A percentile compares a stretch with the other conserved stretches of the same genome.
These are phyloP conservation scores for Hoplodrina blanda DNA, from an alignment of 2,888 invertebrate species.

Conservation along the genomic window DNA sequence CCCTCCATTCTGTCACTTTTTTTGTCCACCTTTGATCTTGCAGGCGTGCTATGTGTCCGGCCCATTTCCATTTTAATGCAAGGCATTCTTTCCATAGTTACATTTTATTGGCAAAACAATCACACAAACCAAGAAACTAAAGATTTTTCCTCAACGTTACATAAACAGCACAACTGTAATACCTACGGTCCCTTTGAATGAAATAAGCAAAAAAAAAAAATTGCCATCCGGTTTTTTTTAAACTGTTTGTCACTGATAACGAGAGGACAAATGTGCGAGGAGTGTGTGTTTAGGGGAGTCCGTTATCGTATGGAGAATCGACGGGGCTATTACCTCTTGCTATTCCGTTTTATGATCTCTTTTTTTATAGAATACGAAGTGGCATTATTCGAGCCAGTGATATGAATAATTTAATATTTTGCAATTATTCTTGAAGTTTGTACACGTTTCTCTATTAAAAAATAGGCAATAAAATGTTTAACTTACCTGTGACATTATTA, in stretches of 20 bases:
- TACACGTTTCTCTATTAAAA: too few relatives aligned
- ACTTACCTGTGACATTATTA: too few relatives aligned
- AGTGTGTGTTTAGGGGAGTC: conserved; percentile 72
- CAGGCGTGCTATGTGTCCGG: too few relatives aligned
- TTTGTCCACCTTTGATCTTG: too few relatives aligned
- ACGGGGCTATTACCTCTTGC: conserved; percentile 67
- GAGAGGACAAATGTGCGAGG: conserved; percentile 74
- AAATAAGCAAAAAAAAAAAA: conserved; percentile 52
- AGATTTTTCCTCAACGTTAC: not conserved
- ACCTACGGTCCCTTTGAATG: conserved; percentile 2
- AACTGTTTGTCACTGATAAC: conserved; percentile 81
- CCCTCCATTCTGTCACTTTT: too few relatives aligned
- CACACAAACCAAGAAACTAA: not conserved
- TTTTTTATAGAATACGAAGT: conserved; percentile 51
- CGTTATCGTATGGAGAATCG: conserved; percentile 74
- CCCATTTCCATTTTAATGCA: too few relatives aligned
- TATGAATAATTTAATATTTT: not conserved
- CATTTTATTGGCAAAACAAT: too few relatives aligned
- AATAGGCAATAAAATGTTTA: too few relatives aligned
- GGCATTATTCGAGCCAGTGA: conserved; percentile 19
- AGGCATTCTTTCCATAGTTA: too few relatives aligned
- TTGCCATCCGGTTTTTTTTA: conserved; percentile 62
- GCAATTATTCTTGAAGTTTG: too few relatives aligned
- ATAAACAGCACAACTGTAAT: not conserved
- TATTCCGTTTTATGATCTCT: conserved; percentile 55